Conservation (phyloP, 2,888 invertebrate genomes). For the Mythimna lalbum region DNA sequence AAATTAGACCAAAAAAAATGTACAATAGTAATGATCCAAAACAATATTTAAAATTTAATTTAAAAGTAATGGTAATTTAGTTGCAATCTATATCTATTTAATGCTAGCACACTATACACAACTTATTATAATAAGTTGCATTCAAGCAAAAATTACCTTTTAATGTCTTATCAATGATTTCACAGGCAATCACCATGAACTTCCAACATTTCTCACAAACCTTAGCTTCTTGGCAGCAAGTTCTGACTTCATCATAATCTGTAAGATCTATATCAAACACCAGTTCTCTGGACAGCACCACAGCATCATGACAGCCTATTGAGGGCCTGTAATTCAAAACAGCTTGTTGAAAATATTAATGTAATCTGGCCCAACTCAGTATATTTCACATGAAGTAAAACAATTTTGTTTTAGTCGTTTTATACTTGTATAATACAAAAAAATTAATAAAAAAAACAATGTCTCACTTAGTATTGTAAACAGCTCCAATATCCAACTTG, state of each 20-base stretch:
- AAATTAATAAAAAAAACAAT: background rate
- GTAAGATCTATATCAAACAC: constrained; percentile 99
- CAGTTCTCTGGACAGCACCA: constrained; percentile 95
- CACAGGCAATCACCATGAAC: constrained; percentile 98
- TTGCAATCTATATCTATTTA: background rate
- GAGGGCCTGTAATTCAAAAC: constrained; percentile 88
- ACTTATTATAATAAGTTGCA: background rate
- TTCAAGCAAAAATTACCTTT: constrained; percentile 89
- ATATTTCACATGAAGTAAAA: background rate
- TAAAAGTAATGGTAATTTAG: background rate
- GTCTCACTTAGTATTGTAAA: constrained; percentile 92
- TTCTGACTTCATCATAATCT: constrained; percentile 99
- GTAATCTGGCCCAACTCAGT: too few species aligned
- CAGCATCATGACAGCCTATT: constrained; percentile 88
- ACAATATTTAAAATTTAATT: too few species aligned
- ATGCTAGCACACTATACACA: too few species aligned
- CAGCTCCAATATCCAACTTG: constrained; percentile 99
- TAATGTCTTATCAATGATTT: constrained; percentile 96
- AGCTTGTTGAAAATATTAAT: background rate
- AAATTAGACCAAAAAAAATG: background rate
- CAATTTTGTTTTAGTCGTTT: background rate
- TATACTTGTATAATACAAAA: background rate
- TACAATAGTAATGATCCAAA: background rate
- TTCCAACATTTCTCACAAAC: constrained; percentile 99
- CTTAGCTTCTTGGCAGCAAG: constrained; percentile 97